These are phyloP conservation scores for Archips crataeganus DNA, from an alignment of 2,888 invertebrate species.

Conservation along the genomic window DNA sequence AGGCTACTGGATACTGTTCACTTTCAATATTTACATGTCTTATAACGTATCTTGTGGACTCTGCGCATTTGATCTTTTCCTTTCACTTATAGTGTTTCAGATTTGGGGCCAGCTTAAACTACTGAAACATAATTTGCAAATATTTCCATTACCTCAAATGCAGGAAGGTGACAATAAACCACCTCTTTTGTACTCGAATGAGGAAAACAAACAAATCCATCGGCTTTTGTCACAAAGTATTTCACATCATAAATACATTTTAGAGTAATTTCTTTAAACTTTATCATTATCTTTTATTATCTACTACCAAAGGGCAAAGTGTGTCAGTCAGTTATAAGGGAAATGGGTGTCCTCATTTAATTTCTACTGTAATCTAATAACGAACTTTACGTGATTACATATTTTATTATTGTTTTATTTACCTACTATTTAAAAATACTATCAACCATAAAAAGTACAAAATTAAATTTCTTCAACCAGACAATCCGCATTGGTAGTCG, in stretches of 20 bases:
- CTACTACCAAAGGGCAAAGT: background rate
- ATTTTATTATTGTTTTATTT: too few relatives aligned
- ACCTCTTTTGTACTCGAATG: background rate
- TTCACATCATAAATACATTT: background rate
- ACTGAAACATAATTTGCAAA: conserved; percentile 13
- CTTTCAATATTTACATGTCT: background rate
- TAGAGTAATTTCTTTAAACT: background rate
- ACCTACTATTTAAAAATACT: too few relatives aligned
- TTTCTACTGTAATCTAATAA: too few relatives aligned
- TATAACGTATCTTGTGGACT: background rate
- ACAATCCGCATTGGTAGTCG: too few relatives aligned
- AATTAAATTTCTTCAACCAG: too few relatives aligned
- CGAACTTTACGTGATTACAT: too few relatives aligned
- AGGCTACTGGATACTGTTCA: background rate
- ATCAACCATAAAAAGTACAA: too few relatives aligned
- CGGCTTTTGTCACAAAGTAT: background rate
- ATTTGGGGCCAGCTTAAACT: conserved; percentile 18
- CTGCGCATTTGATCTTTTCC: conserved; percentile 6
- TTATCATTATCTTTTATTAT: background rate
- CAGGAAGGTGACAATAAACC: conserved; percentile 1
- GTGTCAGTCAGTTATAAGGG: too few relatives aligned
- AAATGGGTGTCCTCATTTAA: too few relatives aligned
- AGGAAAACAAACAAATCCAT: background rate
- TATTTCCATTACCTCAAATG: conserved; percentile 8
- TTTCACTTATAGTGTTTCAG: conserved; percentile 13